phyloP scores from a whole-genome alignment of 2,888 invertebrate species.

The Galeopsomyia nigrocyanea region DNA sequence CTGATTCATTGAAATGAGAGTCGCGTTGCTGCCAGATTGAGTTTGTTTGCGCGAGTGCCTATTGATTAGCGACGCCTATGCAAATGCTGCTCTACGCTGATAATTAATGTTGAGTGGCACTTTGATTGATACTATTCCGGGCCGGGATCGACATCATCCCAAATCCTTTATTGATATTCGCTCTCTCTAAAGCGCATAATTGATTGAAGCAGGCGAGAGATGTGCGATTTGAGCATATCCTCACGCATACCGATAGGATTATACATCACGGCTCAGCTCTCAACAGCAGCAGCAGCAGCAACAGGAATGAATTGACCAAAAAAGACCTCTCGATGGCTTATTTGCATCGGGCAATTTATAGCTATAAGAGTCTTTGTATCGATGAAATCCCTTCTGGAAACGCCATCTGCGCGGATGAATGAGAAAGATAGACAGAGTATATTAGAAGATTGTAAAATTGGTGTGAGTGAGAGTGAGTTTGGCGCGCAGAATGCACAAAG shows the following conservation, averaged over 20 bases:
- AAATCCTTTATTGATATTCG: slow-evolving; percentile 4
- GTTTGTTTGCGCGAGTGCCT: slow-evolving; percentile 59
- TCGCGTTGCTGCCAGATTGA: slow-evolving; percentile 60
- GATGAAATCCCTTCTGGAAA: slow-evolving; percentile 36
- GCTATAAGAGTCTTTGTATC: slow-evolving; percentile 40
- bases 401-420: background rate
- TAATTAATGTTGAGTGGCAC: slow-evolving; percentile 33
- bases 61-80: slow-evolving; percentile 23
- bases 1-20: too few relatives aligned
- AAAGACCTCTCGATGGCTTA: slow-evolving; percentile 26
- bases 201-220: slow-evolving; percentile 34
- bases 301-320: slow-evolving; percentile 4
- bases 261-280: slow-evolving; percentile 49
- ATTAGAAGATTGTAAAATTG: slow-evolving; percentile 34
- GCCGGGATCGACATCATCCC: background rate
- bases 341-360: slow-evolving; percentile 46
- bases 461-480: slow-evolving; percentile 11
- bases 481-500: slow-evolving; percentile 31
- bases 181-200: slow-evolving; percentile 29
- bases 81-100: slow-evolving; percentile 4
- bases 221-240: slow-evolving; percentile 36
- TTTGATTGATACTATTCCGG: slow-evolving; percentile 32
- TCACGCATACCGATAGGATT: slow-evolving; percentile 57
- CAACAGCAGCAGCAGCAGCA: too few relatives aligned
- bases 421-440: slow-evolving; percentile 17